A percentile compares a stretch with the other conserved stretches of the same genome.
Evolutionary conservation across 2,113 vertebrate species (phyloP).

Genomic region (Rissa tridactyla): DNA sequence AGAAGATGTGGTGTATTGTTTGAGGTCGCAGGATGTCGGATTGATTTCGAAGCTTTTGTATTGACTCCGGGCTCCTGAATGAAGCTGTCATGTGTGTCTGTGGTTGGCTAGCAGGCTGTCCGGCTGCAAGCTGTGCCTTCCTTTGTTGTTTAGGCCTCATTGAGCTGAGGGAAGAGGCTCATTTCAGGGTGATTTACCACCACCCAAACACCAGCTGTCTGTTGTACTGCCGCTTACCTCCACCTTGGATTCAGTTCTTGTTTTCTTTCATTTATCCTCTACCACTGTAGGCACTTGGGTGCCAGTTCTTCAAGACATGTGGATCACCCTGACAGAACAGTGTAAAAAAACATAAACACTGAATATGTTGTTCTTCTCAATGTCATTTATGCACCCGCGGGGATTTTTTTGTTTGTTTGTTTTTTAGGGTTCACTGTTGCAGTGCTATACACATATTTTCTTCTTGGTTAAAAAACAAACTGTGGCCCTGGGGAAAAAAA

Average conservation of each 20-base stretch:
- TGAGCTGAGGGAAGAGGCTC: slow-evolving; percentile 87
- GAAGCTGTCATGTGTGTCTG: slow-evolving; percentile 85
- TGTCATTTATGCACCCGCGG: background rate
- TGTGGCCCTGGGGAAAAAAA: background rate
- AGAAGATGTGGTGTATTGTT: slow-evolving; percentile 83
- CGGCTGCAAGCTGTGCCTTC: slow-evolving; percentile 85
- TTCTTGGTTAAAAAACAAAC: background rate
- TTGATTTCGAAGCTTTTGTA: slow-evolving; percentile 85
- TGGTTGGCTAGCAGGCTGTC: slow-evolving; percentile 82
- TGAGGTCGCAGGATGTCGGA: slow-evolving; percentile 79
- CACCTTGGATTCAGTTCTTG: slow-evolving; percentile 53
- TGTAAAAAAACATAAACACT: background rate
- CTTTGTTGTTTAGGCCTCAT: slow-evolving; percentile 86
- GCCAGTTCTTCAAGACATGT: background rate
- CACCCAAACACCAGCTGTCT: slow-evolving; percentile 99
- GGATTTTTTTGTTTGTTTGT: background rate
- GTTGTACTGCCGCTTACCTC: slow-evolving; percentile 74
- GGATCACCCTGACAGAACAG: background rate
- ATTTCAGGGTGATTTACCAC: slow-evolving; percentile 98
- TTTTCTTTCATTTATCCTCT: background rate
- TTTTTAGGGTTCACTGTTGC: background rate
- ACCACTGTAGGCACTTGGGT: background rate
- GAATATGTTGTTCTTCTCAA: background rate
- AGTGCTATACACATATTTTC: background rate
- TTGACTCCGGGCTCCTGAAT: slow-evolving; percentile 78